Evolutionary conservation across 2,113 vertebrate genomes (phyloP).

Genomic region (Planiliza haematocheilus): DNA sequence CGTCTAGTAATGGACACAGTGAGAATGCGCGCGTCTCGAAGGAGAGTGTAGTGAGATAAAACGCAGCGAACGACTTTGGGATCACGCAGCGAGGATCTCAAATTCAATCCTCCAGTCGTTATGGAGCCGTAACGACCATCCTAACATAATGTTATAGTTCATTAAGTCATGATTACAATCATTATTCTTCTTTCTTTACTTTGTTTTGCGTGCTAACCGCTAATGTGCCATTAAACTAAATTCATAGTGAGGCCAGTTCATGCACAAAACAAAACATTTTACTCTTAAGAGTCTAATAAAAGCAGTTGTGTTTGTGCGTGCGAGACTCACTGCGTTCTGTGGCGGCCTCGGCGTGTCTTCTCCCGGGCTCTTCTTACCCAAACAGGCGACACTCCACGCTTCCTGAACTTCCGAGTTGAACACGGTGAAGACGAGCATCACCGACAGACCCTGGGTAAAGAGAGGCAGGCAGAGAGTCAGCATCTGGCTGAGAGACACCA

Average conservation of each 20-base stretch:
- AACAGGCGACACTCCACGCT: slow-evolving; percentile 91
- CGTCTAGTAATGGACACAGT: slow-evolving; percentile 46
- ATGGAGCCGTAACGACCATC: background rate
- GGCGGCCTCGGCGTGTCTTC: slow-evolving; percentile 88
- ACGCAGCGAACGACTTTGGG: slow-evolving; percentile 1
- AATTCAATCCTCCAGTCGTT: background rate
- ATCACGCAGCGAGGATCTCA: background rate
- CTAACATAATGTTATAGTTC: background rate
- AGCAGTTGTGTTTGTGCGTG: background rate
- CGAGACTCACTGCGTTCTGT: slow-evolving; percentile 82
- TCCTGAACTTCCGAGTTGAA: slow-evolving; percentile 93
- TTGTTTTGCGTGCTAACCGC: background rate
- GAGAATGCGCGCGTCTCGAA: background rate
- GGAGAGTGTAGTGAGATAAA: slow-evolving; percentile 12
- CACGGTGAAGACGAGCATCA: slow-evolving; percentile 92
- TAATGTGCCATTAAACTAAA: background rate
- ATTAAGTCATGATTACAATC: background rate
- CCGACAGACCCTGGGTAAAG: slow-evolving; percentile 86
- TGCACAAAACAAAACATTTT: background rate
- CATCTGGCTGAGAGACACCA: background rate
- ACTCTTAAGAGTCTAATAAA: background rate
- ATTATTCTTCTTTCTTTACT: background rate
- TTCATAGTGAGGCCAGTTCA: background rate
- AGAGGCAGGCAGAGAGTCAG: too few species aligned
- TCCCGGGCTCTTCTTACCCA: slow-evolving; percentile 88